Evolutionary conservation across 2,888 invertebrate species (phyloP).

Genomic region (Latheticus oryzae): DNA sequence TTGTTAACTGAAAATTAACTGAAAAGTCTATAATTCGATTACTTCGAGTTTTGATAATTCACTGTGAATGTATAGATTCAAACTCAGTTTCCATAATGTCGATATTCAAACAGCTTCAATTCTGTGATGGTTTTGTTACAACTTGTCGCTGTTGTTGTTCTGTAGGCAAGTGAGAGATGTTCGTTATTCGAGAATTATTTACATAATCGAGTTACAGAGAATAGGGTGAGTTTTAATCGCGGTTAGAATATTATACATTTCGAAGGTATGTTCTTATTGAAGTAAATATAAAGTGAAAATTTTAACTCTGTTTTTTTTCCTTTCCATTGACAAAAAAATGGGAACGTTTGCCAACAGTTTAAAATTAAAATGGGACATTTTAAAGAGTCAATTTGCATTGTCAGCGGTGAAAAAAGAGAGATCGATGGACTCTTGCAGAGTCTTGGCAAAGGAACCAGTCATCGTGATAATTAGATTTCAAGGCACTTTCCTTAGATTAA

Average conservation of each 20-base stretch:
- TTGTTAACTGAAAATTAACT: not conserved
- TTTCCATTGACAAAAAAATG: no score
- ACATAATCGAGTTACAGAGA: conserved; percentile 17
- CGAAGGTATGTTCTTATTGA: no score
- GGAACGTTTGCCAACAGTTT: no score
- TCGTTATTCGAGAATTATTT: conserved; percentile 19
- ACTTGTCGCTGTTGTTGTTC: conserved; percentile 6
- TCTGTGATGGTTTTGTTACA: not conserved
- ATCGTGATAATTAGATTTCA: conserved; percentile 42
- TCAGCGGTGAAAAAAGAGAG: no score
- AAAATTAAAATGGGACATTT: no score
- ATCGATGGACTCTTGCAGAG: conserved; percentile 16
- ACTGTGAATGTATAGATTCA: conserved; percentile 6
- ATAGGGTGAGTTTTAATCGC: conserved; percentile 16
- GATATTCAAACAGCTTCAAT: conserved; percentile 12
- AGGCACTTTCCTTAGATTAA: conserved; percentile 43
- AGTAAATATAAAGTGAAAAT: not conserved
- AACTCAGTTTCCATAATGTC: conserved; percentile 1
- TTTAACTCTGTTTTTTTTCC: no score
- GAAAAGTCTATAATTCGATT: conserved; percentile 6
- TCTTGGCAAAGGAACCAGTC: conserved; percentile 28
- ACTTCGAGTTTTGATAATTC: not conserved
- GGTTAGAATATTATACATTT: not conserved
- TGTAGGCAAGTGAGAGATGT: conserved; percentile 11
- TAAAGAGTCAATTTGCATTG: no score